These are phyloP conservation scores for Caranx melampygus DNA, from an alignment of 2,113 vertebrate species.

Conservation along the genomic window DNA sequence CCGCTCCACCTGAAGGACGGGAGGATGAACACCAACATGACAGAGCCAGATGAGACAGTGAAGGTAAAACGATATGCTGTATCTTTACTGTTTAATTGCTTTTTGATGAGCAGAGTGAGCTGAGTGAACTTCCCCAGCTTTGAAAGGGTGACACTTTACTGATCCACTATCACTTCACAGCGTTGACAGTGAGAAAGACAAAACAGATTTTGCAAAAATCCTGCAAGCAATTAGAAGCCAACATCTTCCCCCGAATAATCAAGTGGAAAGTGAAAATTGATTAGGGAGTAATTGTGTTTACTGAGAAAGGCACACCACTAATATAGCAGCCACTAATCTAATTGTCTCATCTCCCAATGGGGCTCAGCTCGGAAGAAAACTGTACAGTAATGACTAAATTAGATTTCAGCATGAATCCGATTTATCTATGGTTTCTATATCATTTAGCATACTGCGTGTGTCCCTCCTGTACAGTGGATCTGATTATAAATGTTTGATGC, in stretches of 20 bases:
- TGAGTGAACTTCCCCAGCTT: neutral
- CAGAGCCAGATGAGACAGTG: neutral
- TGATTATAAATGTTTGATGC: neutral
- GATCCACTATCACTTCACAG: neutral
- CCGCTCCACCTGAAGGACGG: constrained; percentile 89
- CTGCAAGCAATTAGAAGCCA: neutral
- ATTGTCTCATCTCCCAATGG: constrained; percentile 33
- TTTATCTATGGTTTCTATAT: neutral
- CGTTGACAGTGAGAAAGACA: neutral
- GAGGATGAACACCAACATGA: constrained; percentile 5
- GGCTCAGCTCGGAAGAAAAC: constrained; percentile 1
- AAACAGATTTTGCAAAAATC: constrained; percentile 7
- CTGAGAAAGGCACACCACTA: constrained; percentile 11
- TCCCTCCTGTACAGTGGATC: neutral
- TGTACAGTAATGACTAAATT: constrained; percentile 36
- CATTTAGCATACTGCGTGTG: neutral
- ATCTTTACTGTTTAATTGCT: constrained; percentile 28
- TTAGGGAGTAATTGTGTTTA: constrained; percentile 47
- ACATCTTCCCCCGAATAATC: constrained; percentile 18
- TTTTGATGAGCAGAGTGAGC: constrained; percentile 20
- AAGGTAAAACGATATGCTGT: too few relatives aligned
- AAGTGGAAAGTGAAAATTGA: constrained; percentile 26
- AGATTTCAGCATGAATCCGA: constrained; percentile 35
- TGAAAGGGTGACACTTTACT: constrained; percentile 7
- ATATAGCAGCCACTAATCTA: constrained; percentile 25